phyloP scores from a whole-genome alignment of 2,113 vertebrate genomes.

The Acanthisitta chloris region DNA sequence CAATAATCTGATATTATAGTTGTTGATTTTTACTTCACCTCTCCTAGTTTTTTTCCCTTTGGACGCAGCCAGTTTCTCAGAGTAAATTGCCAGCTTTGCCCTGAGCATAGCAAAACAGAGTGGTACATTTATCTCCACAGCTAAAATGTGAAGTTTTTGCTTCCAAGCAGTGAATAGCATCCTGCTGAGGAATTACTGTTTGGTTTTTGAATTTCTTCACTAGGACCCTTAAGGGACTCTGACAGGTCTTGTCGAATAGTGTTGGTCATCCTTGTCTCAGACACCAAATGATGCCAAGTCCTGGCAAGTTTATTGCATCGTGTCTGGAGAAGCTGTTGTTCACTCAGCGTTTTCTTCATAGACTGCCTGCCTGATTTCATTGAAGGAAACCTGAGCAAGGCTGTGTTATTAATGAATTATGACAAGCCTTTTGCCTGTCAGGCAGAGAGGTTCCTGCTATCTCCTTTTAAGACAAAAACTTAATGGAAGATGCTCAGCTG shows the following conservation, averaged over 20 bases:
- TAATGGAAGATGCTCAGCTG: constrained; percentile 77
- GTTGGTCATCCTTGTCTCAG: neutral
- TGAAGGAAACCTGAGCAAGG: constrained; percentile 69
- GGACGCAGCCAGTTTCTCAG: neutral
- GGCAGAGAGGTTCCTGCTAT: constrained; percentile 67
- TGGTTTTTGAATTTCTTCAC: neutral
- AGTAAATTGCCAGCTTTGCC: neutral
- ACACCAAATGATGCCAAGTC: neutral
- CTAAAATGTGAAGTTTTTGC: neutral
- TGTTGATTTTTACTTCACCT: neutral
- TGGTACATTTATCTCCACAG: neutral
- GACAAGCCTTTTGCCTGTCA: constrained; percentile 75
- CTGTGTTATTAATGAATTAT: constrained; percentile 78
- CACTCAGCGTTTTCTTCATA: constrained; percentile 58
- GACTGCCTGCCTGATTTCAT: constrained; percentile 59
- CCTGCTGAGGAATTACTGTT: neutral
- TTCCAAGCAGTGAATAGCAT: neutral
- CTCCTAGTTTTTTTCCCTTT: neutral
- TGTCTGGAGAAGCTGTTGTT: constrained; percentile 54
- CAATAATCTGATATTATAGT: neutral
- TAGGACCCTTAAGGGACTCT: neutral
- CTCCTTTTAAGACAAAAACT: constrained; percentile 73
- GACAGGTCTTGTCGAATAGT: constrained; percentile 4
- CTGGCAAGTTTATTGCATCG: constrained; percentile 11
- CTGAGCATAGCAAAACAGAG: neutral